Evolutionary conservation across 2,888 invertebrate species (phyloP), one percentile per base, ranked within the genome.

Genomic region (Unio delphinus): DNA sequence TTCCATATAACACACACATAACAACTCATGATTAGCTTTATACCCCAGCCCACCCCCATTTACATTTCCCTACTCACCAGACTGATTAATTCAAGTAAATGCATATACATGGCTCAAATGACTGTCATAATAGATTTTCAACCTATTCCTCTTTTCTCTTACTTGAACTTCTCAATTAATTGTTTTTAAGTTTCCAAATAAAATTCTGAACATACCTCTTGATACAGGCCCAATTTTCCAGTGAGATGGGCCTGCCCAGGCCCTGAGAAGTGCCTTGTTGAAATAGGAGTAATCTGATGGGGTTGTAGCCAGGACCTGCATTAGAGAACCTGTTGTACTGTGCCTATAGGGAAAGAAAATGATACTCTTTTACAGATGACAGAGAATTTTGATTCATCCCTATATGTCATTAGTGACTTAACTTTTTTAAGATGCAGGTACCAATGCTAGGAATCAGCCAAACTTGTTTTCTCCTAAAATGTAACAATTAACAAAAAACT

Each of bases 201-300:
- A 18, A 26, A 15, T 61, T 23, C 28, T 55, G 17, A 61, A 34
- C 60, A 62, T 70, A 83, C 85, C 83, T 83, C 79, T 80, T 18
- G 84, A 81, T 57, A 81, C 68, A 57, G 83, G 80, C 59, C 82
- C 82, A 61, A 94, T 92, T 81, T 94, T 94, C 96, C 96, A 96
- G 90, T 96, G 95, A 61, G 93, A 91, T 55, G 96, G 95, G 0
- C 96, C 96, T 30, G 95, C 95, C 95, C 95, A 96, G 20, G 90
- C 87, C 86, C 89, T 80, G 88, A 91, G 89, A 88, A 85, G 88
- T 34, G 87, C 82, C 26, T 83, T 92, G 87, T 91, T 92, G 89
- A 93, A 92, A 90, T 94, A 95, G 0, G 94, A 94, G 90, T 95
- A 95, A 89, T 95, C 95, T 3, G 88, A 85, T 0, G 79, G 91